Evolutionary conservation across 2,113 vertebrate species (phyloP).

Genomic region (Orycteropus afer): DNA sequence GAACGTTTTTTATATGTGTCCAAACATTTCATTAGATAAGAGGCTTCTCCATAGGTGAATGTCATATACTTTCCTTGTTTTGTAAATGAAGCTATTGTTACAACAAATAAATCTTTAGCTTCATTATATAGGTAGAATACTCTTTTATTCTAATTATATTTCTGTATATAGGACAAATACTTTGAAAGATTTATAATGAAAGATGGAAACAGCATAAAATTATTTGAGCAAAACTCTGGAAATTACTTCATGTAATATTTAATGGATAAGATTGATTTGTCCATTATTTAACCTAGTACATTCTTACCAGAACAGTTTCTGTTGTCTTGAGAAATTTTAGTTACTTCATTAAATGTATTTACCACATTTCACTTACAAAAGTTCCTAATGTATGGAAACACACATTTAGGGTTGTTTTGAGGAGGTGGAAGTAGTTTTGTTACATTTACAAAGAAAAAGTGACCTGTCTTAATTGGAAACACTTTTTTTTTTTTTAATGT

Average conservation of each 20-base stretch:
- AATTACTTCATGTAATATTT: slow-evolving; percentile 23
- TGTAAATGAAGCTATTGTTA: slow-evolving; percentile 69
- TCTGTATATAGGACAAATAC: neutral
- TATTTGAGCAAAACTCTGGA: slow-evolving; percentile 5
- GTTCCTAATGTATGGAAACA: neutral
- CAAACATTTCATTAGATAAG: slow-evolving; percentile 69
- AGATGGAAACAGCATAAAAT: slow-evolving; percentile 40
- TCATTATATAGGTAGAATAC: slow-evolving; percentile 40
- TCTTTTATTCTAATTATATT: slow-evolving; percentile 50
- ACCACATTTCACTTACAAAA: neutral
- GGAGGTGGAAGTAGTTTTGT: neutral
- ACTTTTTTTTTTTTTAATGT: neutral
- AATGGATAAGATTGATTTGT: neutral
- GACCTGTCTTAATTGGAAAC: slow-evolving; percentile 42
- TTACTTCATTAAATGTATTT: slow-evolving; percentile 28
- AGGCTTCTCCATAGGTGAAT: slow-evolving; percentile 71
- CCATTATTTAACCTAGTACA: neutral
- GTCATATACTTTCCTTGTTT: slow-evolving; percentile 61
- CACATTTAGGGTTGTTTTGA: neutral
- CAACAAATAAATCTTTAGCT: slow-evolving; percentile 61
- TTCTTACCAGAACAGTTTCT: slow-evolving; percentile 37
- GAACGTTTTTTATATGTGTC: slow-evolving; percentile 51
- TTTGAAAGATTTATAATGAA: neutral
- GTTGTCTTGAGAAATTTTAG: slow-evolving; percentile 20
- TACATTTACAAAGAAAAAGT: slow-evolving; percentile 8